Evolutionary conservation across 2,113 vertebrate genomes (phyloP).

Genomic region (Danio rerio): GRCz12tu NC_133182.1:71592001-71592500

Average conservation of each 20-base stretch:
- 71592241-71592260: constrained; percentile 19
- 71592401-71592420: constrained; percentile 12
- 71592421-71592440: background rate
- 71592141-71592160: constrained; percentile 4
- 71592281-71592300: constrained; percentile 11
- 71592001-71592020: background rate
- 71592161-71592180: background rate
- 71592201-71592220: background rate
- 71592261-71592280: background rate
- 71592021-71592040: background rate
- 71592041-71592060: constrained; percentile 39
- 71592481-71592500: background rate
- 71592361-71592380: background rate
- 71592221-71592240: constrained; percentile 22
- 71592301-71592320: constrained; percentile 20
- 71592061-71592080: constrained; percentile 45
- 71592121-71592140: constrained; percentile 32
- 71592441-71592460: background rate
- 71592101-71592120: constrained; percentile 51
- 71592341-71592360: background rate
- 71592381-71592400: constrained; percentile 1
- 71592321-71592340: background rate
- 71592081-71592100: constrained; percentile 38
- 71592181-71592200: background rate
- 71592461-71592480: background rate